These are phyloP conservation scores for Notiomystis cincta DNA, from an alignment of 2,113 vertebrate genomes.

Conservation along the genomic window DNA sequence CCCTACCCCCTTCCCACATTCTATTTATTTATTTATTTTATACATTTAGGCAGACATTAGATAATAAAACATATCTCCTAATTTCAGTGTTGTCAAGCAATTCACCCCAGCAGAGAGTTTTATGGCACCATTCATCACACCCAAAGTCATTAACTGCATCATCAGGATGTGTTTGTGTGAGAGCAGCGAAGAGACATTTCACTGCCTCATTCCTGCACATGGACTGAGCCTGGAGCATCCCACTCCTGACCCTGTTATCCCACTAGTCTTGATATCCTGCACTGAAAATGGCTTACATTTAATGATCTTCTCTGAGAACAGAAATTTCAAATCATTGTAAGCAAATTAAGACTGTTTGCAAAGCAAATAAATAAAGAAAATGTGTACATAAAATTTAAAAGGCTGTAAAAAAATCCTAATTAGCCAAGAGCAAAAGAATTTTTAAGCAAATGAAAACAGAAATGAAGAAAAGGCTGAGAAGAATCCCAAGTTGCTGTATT, in stretches of 20 bases:
- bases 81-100: not conserved
- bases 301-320: not conserved
- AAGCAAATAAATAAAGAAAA: not conserved
- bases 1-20: not conserved
- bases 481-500: not conserved
- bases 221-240: rapidly evolving
- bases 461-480: not conserved
- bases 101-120: not conserved
- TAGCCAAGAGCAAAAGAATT: not conserved
- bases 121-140: not conserved
- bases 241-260: not conserved
- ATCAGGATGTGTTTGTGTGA: not conserved
- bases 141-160: not conserved
- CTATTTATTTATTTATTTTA: not conserved
- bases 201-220: not conserved
- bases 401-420: not conserved
- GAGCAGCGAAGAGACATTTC: not conserved
- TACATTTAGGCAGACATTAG: not conserved
- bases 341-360: not conserved
- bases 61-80: not conserved
- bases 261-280: not conserved
- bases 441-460: not conserved
- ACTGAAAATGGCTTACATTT: not conserved
- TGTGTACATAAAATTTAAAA: not conserved
- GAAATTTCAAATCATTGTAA: not conserved